A percentile compares a stretch with the other conserved stretches of the same genome.
phyloP scores from a whole-genome alignment of 64 coral and sea anemone genomes.

The Hydrozoanthus tunicans region DNA sequence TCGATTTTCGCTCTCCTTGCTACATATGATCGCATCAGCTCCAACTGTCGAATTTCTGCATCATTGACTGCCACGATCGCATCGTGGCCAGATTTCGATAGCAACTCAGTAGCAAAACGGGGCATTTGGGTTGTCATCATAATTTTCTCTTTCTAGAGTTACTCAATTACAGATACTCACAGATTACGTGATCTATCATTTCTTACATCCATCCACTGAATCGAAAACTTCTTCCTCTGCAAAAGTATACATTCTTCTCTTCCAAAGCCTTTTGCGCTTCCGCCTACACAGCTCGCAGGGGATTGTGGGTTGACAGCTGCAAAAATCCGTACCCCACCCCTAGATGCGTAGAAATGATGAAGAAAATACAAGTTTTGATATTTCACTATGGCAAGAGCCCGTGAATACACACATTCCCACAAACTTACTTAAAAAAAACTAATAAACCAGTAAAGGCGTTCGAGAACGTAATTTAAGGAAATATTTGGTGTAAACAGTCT shows the following conservation, averaged over 20 bases:
- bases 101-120: conserved; percentile 76
- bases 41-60: conserved; percentile 78
- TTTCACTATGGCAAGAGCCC: no score
- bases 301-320: conserved; percentile 25
- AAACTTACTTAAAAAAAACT: no score
- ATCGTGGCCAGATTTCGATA: conserved; percentile 81
- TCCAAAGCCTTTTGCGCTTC: background rate
- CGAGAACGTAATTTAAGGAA: no score
- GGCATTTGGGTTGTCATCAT: conserved; percentile 22
- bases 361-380: no score
- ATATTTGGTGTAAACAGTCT: no score
- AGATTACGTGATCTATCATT: background rate
- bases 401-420: no score
- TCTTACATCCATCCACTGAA: conserved; percentile 9
- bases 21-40: conserved; percentile 75
- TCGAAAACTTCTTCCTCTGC: background rate
- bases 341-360: no score
- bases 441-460: no score
- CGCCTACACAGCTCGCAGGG: conserved; percentile 23
- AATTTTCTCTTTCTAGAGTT: background rate
- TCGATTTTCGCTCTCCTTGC: conserved; percentile 75
- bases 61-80: conserved; percentile 79
- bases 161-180: background rate
- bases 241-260: background rate
- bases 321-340: background rate